These are phyloP conservation scores for Characodon lateralis DNA, from an alignment of 2,797 vertebrate species.

Conservation along the genomic window DNA sequence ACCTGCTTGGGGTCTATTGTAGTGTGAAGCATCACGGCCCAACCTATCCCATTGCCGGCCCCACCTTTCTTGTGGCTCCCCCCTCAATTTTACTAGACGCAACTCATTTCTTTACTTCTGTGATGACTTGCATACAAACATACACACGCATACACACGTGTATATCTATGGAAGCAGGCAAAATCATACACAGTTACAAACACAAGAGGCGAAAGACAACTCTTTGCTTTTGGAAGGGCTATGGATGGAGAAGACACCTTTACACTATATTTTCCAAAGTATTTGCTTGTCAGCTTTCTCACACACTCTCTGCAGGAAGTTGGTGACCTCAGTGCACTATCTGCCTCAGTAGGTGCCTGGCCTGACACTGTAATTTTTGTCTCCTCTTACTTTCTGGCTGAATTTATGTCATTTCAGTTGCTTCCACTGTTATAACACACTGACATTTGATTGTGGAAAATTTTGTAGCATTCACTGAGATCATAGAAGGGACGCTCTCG, in stretches of 20 bases:
- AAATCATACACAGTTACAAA: too few species aligned
- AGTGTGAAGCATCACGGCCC: too few species aligned
- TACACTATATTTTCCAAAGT: not conserved
- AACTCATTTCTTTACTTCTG: too few species aligned
- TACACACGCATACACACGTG: too few species aligned
- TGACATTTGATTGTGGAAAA: not conserved
- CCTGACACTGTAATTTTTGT: not conserved
- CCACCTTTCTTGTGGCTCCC: too few species aligned
- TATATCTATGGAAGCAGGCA: too few species aligned
- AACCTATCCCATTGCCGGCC: too few species aligned
- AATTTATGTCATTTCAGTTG: not conserved
- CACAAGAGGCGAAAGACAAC: not conserved
- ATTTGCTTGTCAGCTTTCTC: not conserved
- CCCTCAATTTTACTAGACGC: too few species aligned
- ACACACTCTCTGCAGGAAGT: not conserved
- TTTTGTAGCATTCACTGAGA: not conserved
- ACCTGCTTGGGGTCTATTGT: too few species aligned
- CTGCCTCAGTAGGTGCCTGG: not conserved
- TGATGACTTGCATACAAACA: too few species aligned
- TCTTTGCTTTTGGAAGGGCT: not conserved
- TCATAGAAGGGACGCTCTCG: not conserved
- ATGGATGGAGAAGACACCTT: not conserved
- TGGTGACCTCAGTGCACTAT: not conserved
- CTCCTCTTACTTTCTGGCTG: not conserved
- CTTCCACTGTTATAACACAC: not conserved